phyloP scores from a whole-genome alignment of 2,888 invertebrate genomes.

The Orthonychiurus folsomi region DNA sequence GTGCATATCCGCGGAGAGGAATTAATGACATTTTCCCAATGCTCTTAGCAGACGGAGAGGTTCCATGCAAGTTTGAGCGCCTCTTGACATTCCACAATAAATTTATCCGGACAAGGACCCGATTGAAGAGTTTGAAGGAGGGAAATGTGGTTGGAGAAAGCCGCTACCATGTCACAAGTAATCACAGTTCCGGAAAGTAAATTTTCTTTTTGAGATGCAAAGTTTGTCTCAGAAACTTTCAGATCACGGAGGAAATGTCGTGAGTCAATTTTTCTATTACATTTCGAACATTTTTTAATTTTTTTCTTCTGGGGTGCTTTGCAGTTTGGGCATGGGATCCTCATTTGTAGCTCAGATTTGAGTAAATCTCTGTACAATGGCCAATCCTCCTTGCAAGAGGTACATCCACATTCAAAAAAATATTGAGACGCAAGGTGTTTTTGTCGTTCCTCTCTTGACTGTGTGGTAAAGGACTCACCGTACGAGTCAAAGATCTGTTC shows the following conservation, averaged over 20 bases:
- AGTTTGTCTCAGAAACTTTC: constrained; percentile 17
- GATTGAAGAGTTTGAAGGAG: constrained; percentile 18
- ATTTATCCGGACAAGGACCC: constrained; percentile 27
- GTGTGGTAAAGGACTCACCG: constrained; percentile 46
- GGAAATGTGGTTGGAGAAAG: constrained; percentile 23
- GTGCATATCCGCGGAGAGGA: background rate
- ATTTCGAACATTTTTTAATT: constrained; percentile 24
- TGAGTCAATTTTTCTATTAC: constrained; percentile 22
- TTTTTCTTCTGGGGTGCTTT: background rate
- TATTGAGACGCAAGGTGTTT: constrained; percentile 45
- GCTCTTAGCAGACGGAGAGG: background rate
- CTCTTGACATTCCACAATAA: constrained; percentile 35
- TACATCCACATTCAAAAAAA: constrained; percentile 46
- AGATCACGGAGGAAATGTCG: constrained; percentile 19
- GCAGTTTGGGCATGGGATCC: background rate
- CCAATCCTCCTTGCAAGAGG: constrained; percentile 46
- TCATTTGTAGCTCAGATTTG: background rate
- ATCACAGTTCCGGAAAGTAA: constrained; percentile 21
- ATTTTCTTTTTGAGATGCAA: constrained; percentile 21
- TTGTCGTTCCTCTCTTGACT: constrained; percentile 42
- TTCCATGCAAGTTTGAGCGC: constrained; percentile 36
- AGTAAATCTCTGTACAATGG: constrained; percentile 24
- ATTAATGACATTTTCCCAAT: background rate
- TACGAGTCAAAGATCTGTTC: constrained; percentile 48
- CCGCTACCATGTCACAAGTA: constrained; percentile 17